Percentiles rank a stretch among this genome's conserved stretches.
These are phyloP conservation scores for Picathartes gymnocephalus DNA, from an alignment of 2,113 vertebrate genomes.

Conservation along the genomic window DNA sequence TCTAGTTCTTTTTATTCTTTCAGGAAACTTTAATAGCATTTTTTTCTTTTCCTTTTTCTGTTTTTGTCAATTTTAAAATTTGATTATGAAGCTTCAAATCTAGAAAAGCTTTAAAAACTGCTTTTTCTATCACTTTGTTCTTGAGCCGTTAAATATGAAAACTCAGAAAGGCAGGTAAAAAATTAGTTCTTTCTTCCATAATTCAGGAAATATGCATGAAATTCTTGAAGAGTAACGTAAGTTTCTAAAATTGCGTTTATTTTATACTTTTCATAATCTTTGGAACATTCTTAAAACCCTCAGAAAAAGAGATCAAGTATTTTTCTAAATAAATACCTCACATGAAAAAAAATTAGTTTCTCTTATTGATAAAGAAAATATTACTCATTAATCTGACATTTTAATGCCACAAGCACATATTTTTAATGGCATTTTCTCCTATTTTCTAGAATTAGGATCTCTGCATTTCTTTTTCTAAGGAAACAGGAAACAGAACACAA, in stretches of 20 bases:
- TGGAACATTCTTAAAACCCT: not conserved
- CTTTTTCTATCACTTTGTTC: not conserved
- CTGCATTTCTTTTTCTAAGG: not conserved
- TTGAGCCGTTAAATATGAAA: not conserved
- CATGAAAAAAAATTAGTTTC: accelerated
- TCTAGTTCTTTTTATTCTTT: not conserved
- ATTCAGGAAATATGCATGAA: not conserved
- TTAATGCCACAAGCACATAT: not conserved
- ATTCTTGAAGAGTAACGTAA: not conserved
- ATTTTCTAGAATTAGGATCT: not conserved
- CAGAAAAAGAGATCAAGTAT: not conserved
- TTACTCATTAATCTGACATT: not conserved
- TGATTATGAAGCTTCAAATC: not conserved
- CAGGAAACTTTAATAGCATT: not conserved
- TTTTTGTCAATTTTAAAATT: not conserved
- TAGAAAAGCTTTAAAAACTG: not conserved
- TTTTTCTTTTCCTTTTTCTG: accelerated
- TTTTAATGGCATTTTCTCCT: not conserved
- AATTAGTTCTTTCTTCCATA: not conserved
- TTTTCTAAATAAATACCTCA: not conserved
- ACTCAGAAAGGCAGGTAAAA: not conserved
- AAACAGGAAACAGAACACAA: not conserved
- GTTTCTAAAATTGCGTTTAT: not conserved
- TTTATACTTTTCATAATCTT: not conserved
- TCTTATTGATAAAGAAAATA: not conserved